Percentiles rank a stretch among this genome's conserved stretches.
Conservation (phyloP, 2,797 vertebrate species). For the Brachymystax lenok region DNA sequence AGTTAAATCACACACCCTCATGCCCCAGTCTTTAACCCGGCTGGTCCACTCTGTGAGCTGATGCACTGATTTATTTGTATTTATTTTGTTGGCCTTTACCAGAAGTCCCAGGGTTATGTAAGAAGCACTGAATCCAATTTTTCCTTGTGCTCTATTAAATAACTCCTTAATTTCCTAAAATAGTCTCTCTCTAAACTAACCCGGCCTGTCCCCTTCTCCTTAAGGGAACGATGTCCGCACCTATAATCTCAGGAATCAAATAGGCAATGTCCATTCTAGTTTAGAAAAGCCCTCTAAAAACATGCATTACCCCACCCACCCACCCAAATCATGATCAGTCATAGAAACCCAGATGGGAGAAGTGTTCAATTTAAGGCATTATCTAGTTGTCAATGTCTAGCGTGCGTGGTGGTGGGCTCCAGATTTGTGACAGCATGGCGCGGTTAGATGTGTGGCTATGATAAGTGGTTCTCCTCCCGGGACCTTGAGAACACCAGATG, state of each 20-base stretch:
- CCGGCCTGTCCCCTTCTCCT: slow-evolving; percentile 20
- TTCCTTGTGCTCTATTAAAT: neutral
- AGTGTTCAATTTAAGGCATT: too few relatives aligned
- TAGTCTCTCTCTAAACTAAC: neutral
- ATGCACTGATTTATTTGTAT: neutral
- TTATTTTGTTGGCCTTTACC: neutral
- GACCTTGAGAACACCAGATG: slow-evolving; percentile 59
- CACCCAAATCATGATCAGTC: too few relatives aligned
- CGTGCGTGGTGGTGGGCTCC: neutral
- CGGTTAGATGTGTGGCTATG: slow-evolving; percentile 31
- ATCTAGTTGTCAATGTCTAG: too few relatives aligned
- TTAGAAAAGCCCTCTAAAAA: too few relatives aligned
- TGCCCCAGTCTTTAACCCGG: neutral
- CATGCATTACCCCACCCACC: too few relatives aligned
- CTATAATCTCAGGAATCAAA: slow-evolving; percentile 12
- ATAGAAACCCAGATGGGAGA: too few relatives aligned
- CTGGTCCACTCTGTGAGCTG: neutral
- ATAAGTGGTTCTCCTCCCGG: slow-evolving; percentile 56
- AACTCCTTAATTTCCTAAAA: neutral
- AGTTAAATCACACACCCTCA: neutral
- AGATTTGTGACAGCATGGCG: neutral
- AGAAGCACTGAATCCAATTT: neutral
- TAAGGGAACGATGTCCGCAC: slow-evolving; percentile 37
- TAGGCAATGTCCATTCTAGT: too few relatives aligned
- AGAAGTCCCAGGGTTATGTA: neutral